Conservation (phyloP, 2,888 invertebrate species). For the Myathropa florea region DNA sequence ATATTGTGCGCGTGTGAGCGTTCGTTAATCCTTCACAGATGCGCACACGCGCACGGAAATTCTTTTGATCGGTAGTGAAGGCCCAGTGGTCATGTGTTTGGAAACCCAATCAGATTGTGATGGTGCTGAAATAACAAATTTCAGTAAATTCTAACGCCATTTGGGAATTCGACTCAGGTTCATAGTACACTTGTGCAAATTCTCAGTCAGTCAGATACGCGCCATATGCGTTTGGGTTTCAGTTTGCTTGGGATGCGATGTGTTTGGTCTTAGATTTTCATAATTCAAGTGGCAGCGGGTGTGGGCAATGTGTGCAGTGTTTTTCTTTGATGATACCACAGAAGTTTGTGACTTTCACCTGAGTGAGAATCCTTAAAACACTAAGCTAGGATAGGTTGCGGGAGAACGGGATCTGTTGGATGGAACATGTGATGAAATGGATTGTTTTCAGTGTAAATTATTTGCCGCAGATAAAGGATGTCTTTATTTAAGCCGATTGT, state of each 20-base stretch:
- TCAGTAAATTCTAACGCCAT: conserved; percentile 51
- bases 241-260: conserved; percentile 9
- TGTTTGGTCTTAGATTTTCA: not conserved
- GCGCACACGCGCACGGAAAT: conserved; percentile 42
- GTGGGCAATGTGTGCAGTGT: conserved; percentile 55
- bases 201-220: not conserved
- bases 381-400: not conserved
- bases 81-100: conserved; percentile 39
- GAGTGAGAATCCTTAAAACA: conserved; percentile 15
- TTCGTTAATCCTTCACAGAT: conserved; percentile 56
- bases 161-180: conserved; percentile 42
- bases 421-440: not conserved
- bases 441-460: not conserved
- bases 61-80: conserved; percentile 27
- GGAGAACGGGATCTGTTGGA: not conserved
- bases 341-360: conserved; percentile 32
- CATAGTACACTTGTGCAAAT: conserved; percentile 34
- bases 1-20: not conserved
- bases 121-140: conserved; percentile 62
- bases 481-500: not conserved
- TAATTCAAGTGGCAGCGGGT: conserved; percentile 35
- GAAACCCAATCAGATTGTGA: conserved; percentile 60
- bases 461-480: not conserved
- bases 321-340: conserved; percentile 35
- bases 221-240: conserved; percentile 25